Conservation (phyloP, 2,797 vertebrate species). For the Hyperoplus immaculatus region DNA sequence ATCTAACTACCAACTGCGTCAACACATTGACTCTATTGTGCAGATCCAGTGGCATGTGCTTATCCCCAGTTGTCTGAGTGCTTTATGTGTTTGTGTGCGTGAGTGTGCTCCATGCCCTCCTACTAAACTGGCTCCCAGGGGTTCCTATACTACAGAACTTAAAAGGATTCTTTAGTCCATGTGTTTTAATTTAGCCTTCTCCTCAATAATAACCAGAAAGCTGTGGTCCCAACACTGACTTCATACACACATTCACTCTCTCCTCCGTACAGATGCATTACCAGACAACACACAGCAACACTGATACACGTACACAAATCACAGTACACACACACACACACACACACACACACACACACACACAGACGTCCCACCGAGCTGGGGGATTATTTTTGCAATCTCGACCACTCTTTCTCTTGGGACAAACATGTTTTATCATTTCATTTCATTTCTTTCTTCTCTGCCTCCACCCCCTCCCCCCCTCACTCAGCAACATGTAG, state of each 20-base stretch:
- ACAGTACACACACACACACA: slow-evolving; percentile 31
- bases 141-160: slow-evolving; percentile 57
- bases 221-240: slow-evolving; percentile 55
- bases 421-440: slow-evolving; percentile 85
- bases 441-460: slow-evolving; percentile 81
- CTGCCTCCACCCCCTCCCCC: slow-evolving; percentile 62
- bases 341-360: slow-evolving; percentile 60
- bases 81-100: slow-evolving; percentile 37
- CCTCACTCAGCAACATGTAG: slow-evolving; percentile 81
- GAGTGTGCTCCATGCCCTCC: slow-evolving; percentile 35
- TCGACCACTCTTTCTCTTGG: slow-evolving; percentile 76
- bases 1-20: slow-evolving; percentile 56
- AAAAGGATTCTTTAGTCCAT: slow-evolving; percentile 74
- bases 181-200: slow-evolving; percentile 76
- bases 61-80: slow-evolving; percentile 58
- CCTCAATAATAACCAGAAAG: slow-evolving; percentile 71
- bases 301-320: slow-evolving; percentile 37
- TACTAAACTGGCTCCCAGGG: slow-evolving; percentile 52
- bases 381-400: slow-evolving; percentile 85
- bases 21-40: slow-evolving; percentile 63
- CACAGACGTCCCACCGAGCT: slow-evolving; percentile 72
- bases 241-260: slow-evolving; percentile 30
- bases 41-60: slow-evolving; percentile 67
- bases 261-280: slow-evolving; percentile 25
- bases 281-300: slow-evolving; percentile 31